phyloP scores from a whole-genome alignment of 1,140 invertebrate genomes.

The Probaryconus sp. region DNA sequence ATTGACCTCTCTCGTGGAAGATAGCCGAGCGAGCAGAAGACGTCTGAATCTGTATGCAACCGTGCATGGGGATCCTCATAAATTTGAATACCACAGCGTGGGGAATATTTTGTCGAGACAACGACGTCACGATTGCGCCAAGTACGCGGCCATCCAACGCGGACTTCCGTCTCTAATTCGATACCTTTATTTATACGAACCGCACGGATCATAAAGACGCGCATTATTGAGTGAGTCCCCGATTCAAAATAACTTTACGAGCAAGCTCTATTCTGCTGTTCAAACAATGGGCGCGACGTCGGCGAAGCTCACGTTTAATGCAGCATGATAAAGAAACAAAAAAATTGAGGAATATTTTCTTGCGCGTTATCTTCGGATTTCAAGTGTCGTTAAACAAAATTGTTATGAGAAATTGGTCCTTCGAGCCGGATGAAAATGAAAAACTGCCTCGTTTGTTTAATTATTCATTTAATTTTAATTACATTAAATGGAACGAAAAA shows the following conservation, averaged over 20 bases:
- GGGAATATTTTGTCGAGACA: slow-evolving; percentile 35
- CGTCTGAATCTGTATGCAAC: slow-evolving; percentile 42
- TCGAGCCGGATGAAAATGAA: no score
- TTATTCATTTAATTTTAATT: no score
- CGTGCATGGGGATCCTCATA: slow-evolving; percentile 36
- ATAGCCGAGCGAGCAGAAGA: slow-evolving; percentile 50
- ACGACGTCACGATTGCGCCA: slow-evolving; percentile 1
- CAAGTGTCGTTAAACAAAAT: no score
- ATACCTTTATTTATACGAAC: slow-evolving; percentile 43
- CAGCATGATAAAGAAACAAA: no score
- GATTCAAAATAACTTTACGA: slow-evolving; percentile 65
- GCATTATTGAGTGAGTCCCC: slow-evolving; percentile 53
- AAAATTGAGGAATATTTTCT: no score
- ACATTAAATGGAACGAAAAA: no score
- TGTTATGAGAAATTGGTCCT: no score
- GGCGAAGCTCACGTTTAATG: no score
- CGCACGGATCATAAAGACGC: slow-evolving; percentile 52
- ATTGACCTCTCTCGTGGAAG: slow-evolving; percentile 48
- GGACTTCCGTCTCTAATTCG: slow-evolving; percentile 44
- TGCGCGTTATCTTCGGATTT: no score
- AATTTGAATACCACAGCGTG: slow-evolving; percentile 51
- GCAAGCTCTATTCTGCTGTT: no score
- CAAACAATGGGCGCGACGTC: background rate
- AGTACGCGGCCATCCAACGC: background rate
- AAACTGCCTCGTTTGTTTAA: no score